A percentile compares a stretch with the other conserved stretches of the same genome.
Evolutionary conservation across 2,888 invertebrate genomes (phyloP).

Genomic region (Zaprionus lineosus): DNA sequence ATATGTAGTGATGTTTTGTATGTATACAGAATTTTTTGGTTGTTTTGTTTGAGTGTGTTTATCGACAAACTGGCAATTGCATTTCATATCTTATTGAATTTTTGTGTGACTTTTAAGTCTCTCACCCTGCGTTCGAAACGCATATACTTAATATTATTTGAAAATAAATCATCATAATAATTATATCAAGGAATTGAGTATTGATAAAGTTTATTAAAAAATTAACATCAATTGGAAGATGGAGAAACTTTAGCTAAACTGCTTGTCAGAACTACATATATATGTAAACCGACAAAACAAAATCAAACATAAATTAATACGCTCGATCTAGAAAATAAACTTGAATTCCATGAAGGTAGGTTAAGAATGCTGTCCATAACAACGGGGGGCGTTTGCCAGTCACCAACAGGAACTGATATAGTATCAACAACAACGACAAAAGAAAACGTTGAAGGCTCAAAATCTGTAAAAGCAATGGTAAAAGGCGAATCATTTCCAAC

Average conservation of each 20-base stretch:
- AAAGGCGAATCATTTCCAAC: conserved; percentile 49
- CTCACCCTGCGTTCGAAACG: too few relatives aligned
- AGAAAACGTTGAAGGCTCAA: conserved; percentile 16
- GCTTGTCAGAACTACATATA: neutral
- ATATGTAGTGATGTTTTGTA: conserved; percentile 29
- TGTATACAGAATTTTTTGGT: conserved; percentile 53
- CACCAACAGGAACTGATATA: conserved; percentile 36
- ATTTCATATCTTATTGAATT: neutral
- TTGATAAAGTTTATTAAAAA: too few relatives aligned
- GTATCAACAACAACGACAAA: conserved; percentile 21
- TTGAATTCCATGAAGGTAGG: conserved; percentile 27
- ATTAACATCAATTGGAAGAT: neutral
- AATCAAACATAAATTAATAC: neutral
- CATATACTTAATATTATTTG: too few relatives aligned
- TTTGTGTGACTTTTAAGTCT: neutral
- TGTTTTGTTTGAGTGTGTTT: conserved; percentile 49
- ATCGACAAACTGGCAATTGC: conserved; percentile 33
- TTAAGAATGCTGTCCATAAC: conserved; percentile 59
- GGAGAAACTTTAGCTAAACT: neutral
- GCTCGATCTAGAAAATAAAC: neutral
- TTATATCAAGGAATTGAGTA: too few relatives aligned
- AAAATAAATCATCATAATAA: neutral
- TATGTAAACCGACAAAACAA: too few relatives aligned
- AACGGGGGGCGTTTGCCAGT: conserved; percentile 47
- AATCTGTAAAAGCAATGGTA: conserved; percentile 20